Percentiles rank a stretch among this genome's conserved stretches.
Conservation (phyloP, 2,797 vertebrate species). For the Falco berigora region DNA sequence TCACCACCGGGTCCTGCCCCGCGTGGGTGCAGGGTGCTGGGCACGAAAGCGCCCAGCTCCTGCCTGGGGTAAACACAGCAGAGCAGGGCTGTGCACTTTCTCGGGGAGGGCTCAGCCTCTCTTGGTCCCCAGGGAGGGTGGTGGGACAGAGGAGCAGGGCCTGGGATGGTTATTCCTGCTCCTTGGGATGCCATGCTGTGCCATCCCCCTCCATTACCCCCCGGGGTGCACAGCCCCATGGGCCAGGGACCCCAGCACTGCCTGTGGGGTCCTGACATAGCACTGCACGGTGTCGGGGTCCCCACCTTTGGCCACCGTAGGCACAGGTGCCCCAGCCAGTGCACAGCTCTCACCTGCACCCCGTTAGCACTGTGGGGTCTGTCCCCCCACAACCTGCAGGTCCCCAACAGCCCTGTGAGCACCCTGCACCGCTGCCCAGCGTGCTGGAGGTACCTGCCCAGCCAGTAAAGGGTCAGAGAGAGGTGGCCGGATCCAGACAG, state of each 20-base stretch:
- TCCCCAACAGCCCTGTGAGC: background rate
- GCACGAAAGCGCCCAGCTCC: fast-evolving
- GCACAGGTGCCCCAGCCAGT: background rate
- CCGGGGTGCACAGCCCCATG: fast-evolving
- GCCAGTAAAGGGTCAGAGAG: background rate
- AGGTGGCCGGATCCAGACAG: fast-evolving
- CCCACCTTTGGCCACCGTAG: background rate
- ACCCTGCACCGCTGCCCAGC: fast-evolving
- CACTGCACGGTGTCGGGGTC: fast-evolving
- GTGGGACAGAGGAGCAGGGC: background rate
- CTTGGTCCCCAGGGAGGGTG: fast-evolving
- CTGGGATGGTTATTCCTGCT: background rate
- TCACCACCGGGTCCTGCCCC: background rate
- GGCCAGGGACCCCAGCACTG: fast-evolving
- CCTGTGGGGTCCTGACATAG: fast-evolving
- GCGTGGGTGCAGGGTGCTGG: background rate
- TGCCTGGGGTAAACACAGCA: background rate
- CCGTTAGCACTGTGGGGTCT: fast-evolving
- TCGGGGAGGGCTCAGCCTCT: background rate
- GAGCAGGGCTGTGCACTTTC: fast-evolving
- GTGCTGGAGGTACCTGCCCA: background rate
- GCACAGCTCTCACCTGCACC: background rate
- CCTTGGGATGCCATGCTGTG: fast-evolving
- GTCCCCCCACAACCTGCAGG: background rate
- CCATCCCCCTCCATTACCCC: background rate